phyloP scores from a whole-genome alignment of 2,888 invertebrate species.

The Heliconius charithonia region DNA sequence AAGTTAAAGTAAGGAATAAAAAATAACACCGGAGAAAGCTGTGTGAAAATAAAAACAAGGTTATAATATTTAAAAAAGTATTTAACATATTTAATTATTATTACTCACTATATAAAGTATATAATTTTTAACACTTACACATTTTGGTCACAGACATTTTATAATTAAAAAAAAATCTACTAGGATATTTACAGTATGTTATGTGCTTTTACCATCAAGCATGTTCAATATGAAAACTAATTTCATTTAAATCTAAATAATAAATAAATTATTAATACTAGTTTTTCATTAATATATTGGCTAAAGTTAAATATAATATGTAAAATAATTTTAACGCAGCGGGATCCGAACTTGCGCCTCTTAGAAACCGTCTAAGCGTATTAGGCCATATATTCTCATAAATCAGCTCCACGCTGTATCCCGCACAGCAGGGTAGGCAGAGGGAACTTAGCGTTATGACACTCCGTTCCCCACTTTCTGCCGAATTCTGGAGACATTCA shows the following conservation, averaged over 20 bases:
- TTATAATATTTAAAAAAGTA: conserved; percentile 18
- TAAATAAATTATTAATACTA: conserved; percentile 11
- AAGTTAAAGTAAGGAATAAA: background rate
- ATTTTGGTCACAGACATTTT: conserved; percentile 25
- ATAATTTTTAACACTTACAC: conserved; percentile 13
- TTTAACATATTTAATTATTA: conserved; percentile 19
- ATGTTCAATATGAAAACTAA: background rate
- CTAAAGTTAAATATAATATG: no score
- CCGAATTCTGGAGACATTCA: no score
- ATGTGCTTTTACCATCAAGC: conserved; percentile 7
- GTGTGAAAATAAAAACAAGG: background rate
- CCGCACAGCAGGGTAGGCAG: no score
- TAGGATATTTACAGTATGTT: conserved; percentile 12
- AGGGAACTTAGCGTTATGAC: no score
- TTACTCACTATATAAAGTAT: background rate
- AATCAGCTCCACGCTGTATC: no score
- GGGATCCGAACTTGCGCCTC: background rate
- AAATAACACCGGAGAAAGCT: background rate
- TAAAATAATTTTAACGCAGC: background rate
- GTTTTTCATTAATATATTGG: no score
- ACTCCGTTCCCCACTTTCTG: no score
- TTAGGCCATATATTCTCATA: background rate
- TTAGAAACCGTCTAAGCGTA: background rate
- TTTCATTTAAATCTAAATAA: conserved; percentile 4
- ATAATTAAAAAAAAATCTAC: background rate